Conservation (phyloP, 2,888 invertebrate species). For the Cryptus armator region DNA sequence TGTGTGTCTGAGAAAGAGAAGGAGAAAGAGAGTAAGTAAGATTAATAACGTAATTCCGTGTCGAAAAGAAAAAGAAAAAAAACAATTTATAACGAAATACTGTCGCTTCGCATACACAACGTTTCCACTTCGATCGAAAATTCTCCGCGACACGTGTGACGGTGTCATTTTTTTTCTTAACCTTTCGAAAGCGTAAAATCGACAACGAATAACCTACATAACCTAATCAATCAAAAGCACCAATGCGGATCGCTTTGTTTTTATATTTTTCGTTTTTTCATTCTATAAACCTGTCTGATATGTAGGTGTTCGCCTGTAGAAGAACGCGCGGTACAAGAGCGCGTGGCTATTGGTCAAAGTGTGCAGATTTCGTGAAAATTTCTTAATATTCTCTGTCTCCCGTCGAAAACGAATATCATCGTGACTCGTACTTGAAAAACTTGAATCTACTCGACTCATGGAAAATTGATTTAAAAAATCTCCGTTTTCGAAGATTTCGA, state of each 20-base stretch:
- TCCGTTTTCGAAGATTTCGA: not conserved
- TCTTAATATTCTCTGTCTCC: constrained; percentile 1
- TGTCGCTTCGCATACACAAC: constrained; percentile 57
- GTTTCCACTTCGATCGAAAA: constrained; percentile 38
- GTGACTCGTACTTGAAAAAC: constrained; percentile 1
- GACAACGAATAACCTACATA: constrained; percentile 41
- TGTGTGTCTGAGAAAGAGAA: not conserved
- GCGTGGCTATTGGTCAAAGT: constrained; percentile 68
- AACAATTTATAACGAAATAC: constrained; percentile 67
- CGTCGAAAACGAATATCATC: constrained; percentile 9
- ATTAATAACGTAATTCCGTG: constrained; percentile 43
- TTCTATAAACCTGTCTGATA: constrained; percentile 67
- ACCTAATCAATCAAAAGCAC: constrained; percentile 56
- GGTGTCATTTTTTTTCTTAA: constrained; percentile 27
- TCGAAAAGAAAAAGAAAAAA: constrained; percentile 17
- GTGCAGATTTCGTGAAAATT: constrained; percentile 60
- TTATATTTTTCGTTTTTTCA: not conserved
- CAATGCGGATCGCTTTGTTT: constrained; percentile 11
- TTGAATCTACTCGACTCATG: not conserved
- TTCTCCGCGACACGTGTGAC: not conserved
- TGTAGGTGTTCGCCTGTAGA: constrained; percentile 67
- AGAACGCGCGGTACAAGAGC: constrained; percentile 44
- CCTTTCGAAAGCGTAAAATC: constrained; percentile 31
- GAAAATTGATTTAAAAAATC: not conserved
- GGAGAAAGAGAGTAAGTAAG: constrained; percentile 29